Evolutionary conservation across 2,797 vertebrate species (phyloP).

Genomic region (Morus bassanus): DNA sequence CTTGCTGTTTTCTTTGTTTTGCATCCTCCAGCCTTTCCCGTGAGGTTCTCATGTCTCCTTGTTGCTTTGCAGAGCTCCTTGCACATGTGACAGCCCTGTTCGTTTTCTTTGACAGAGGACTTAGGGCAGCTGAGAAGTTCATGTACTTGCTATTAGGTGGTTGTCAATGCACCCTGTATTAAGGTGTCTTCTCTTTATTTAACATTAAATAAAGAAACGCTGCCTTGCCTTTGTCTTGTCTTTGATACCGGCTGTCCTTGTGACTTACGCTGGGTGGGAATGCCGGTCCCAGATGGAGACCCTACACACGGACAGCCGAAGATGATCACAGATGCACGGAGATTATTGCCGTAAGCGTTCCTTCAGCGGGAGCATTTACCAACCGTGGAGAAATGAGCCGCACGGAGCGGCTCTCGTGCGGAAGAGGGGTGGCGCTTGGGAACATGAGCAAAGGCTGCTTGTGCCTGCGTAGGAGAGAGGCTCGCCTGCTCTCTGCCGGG

Average conservation of each 20-base stretch:
- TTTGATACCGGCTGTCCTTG: neutral
- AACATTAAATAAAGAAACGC: neutral
- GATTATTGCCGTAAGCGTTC: accelerated
- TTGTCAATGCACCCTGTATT: neutral
- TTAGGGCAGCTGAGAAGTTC: neutral
- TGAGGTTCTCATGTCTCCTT: neutral
- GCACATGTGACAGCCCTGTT: neutral
- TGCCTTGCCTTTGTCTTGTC: neutral
- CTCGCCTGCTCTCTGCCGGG: neutral
- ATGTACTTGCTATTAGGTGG: neutral
- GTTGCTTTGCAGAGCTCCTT: neutral
- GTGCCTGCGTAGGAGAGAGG: neutral
- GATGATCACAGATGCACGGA: neutral
- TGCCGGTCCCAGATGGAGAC: neutral
- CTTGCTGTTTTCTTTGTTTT: neutral
- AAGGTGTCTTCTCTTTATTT: neutral
- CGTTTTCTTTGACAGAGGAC: neutral
- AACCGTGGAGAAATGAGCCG: neutral
- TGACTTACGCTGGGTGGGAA: neutral
- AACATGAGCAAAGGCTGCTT: neutral
- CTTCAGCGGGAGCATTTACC: neutral
- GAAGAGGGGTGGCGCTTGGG: neutral
- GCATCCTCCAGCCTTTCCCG: neutral
- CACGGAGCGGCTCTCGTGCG: neutral
- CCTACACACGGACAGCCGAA: neutral